Base-by-base conservation (phyloP, 2,888 invertebrate genomes). In the Trichogramma dendrolimi region DNA sequence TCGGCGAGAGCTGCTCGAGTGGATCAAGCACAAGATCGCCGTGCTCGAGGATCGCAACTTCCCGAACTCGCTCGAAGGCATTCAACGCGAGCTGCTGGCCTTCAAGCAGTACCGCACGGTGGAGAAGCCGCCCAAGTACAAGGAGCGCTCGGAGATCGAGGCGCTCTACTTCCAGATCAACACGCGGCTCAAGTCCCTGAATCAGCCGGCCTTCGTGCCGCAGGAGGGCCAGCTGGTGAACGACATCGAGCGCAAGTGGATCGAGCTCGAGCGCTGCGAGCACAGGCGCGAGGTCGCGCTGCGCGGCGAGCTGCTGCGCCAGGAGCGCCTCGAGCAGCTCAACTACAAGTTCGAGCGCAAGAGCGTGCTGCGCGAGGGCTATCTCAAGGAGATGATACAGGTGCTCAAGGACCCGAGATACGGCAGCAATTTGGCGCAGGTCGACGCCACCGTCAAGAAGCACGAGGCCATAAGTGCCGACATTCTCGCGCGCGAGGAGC, bases 111-210 rank as follows among this genome's bases (percentile, higher is more conserved):
- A 98, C 80, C 84, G 97, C 70, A 97, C 96, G 0, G 89, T 93
- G 53, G 98, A 99, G 80, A 99, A 99, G 81, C 98, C 99, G 6
- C 96, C 97, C 67, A 98, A 96, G 89, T 97, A 97, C 80, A 94
- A 91, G 76, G 98, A 99, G 80, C 87, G 96, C 60, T 96, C 96
- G 69, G 97, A 98, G 82, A 92, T 97, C 70, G 96, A 99, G 80
- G 98, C 94, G 0, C 82, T 96, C 46, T 96, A 91, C 78, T 99
- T 98, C 80, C 91, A 94, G 76, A 96, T 99, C 71, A 98, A 98
- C 80, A 96, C 96, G 0, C 89, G 94, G 79, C 84, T 96, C 70
- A 97, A 96, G 80, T 93, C 96, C n/a, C 81, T 97, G 68, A 90
- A 94, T 68, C 94, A 94, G 69, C 92, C 92, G 11, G 85, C 89